These are phyloP conservation scores for Hylaeus anthracinus DNA, from an alignment of 1,140 invertebrate species.

Conservation along the genomic window DNA sequence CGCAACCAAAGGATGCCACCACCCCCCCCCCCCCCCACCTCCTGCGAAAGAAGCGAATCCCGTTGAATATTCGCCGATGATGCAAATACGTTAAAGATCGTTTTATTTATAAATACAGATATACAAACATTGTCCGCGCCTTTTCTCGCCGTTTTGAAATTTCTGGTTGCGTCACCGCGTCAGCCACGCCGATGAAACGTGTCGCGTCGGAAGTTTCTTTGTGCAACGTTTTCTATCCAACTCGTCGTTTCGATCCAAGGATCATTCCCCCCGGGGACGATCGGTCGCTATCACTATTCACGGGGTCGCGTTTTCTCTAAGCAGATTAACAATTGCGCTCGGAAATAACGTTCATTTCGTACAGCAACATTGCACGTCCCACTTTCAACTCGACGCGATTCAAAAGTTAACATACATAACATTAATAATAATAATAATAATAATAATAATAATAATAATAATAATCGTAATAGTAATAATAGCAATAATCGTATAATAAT, in stretches of 20 bases:
- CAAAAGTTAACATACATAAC: slow-evolving; percentile 32
- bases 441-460: slow-evolving; percentile 21
- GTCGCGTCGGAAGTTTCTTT: neutral
- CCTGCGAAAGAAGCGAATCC: too few species aligned
- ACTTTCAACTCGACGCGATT: slow-evolving; percentile 34
- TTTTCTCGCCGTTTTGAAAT: too few species aligned
- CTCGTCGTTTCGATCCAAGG: slow-evolving; percentile 1
- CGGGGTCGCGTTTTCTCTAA: slow-evolving; percentile 4
- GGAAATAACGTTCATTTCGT: neutral
- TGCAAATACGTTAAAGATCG: too few species aligned
- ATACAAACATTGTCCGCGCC: too few species aligned
- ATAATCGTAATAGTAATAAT: slow-evolving; percentile 12
- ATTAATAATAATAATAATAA: slow-evolving; percentile 35
- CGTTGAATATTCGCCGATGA: too few species aligned
- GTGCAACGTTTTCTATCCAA: neutral
- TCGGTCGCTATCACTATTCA: neutral
- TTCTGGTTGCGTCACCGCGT: too few species aligned
- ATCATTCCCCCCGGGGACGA: neutral
- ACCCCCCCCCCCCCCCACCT: too few species aligned
- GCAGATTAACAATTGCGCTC: neutral
- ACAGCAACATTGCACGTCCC: slow-evolving; percentile 42
- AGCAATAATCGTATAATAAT: slow-evolving; percentile 25
- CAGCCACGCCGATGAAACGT: neutral
- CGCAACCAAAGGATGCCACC: too few species aligned
- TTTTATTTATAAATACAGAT: too few species aligned